Evolutionary conservation across 2,888 invertebrate species (phyloP).

Genomic region (Resseliella maxima): DNA sequence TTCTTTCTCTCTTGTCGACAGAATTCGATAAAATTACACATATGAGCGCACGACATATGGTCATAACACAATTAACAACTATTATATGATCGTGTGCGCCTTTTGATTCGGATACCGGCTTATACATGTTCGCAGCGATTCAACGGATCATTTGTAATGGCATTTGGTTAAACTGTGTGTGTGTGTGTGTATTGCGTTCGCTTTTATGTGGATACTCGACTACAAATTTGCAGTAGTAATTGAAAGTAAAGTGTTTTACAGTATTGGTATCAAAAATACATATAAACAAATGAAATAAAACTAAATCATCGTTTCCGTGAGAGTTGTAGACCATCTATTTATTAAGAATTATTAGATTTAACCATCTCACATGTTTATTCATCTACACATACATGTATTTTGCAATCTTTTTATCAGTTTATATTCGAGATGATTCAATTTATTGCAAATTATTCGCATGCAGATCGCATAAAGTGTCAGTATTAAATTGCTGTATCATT

Average conservation of each 20-base stretch:
- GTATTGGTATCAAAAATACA: not conserved
- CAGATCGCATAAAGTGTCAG: too few relatives aligned
- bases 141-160: not conserved
- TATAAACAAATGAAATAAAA: not conserved
- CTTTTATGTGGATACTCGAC: too few relatives aligned
- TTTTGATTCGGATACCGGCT: not conserved
- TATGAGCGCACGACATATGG: not conserved
- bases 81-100: constrained; percentile 1
- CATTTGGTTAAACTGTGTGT: not conserved
- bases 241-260: too few relatives aligned
- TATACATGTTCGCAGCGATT: not conserved
- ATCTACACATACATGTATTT: too few relatives aligned
- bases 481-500: not conserved
- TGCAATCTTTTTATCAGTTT: not conserved
- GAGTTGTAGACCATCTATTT: too few relatives aligned
- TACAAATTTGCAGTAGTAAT: too few relatives aligned
- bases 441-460: not conserved
- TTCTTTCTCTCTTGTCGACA: not conserved
- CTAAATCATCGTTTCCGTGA: not conserved
- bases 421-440: not conserved
- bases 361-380: too few relatives aligned
- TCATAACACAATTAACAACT: not conserved
- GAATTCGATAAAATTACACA: not conserved
- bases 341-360: too few relatives aligned
- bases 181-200: too few relatives aligned